phyloP scores from a whole-genome alignment of 2,888 invertebrate genomes.

The Mactromeris polynyma region DNA sequence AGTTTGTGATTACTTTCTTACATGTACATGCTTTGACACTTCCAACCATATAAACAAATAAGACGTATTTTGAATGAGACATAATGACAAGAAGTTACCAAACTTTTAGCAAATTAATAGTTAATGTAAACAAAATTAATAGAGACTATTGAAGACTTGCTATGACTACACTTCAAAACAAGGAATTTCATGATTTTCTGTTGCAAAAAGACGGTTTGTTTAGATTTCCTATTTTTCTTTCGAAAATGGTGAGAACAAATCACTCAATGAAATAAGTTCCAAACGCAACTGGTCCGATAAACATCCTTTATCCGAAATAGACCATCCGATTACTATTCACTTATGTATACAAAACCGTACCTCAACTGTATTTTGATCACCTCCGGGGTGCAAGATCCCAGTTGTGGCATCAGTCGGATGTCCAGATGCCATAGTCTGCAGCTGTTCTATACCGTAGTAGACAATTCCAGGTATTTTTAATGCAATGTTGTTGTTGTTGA shows the following conservation, averaged over 20 bases:
- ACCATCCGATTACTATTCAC: neutral
- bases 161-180: neutral
- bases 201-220: neutral
- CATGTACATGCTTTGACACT: too few species aligned
- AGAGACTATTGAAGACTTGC: too few species aligned
- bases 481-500: too few species aligned
- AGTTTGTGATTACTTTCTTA: too few species aligned
- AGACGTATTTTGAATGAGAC: too few species aligned
- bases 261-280: neutral
- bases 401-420: neutral
- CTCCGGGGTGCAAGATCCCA: conserved; percentile 27
- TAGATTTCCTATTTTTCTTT: neutral
- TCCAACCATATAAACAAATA: too few species aligned
- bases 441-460: too few species aligned
- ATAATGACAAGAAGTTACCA: too few species aligned
- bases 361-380: conserved; percentile 63
- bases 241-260: neutral
- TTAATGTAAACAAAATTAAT: too few species aligned
- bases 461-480: too few species aligned
- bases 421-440: conserved; percentile 29
- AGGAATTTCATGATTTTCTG: neutral
- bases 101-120: too few species aligned
- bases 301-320: neutral
- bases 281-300: neutral
- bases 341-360: conserved; percentile 22